These are phyloP conservation scores for Enteromius radiatus DNA, from an alignment of 2,797 vertebrate genomes.

Conservation along the genomic window DNA sequence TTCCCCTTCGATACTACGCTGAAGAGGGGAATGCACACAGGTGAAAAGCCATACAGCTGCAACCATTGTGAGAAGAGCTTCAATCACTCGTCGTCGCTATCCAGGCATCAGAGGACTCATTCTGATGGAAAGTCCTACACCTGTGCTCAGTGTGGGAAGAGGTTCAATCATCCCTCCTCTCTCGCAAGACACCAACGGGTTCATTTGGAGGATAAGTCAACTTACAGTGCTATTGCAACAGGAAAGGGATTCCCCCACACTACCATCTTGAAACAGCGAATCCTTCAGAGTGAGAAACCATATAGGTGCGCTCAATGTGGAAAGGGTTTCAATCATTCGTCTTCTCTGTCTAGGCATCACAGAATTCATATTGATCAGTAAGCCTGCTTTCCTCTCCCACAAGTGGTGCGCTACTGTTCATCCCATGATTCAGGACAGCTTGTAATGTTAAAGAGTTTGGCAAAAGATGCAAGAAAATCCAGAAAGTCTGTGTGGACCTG, in stretches of 20 bases:
- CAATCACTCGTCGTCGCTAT: slow-evolving; percentile 84
- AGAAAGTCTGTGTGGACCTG: slow-evolving; percentile 33
- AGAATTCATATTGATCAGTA: slow-evolving; percentile 80
- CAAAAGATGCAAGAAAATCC: slow-evolving; percentile 50
- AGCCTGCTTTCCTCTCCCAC: slow-evolving; percentile 41
- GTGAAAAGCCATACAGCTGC: slow-evolving; percentile 85
- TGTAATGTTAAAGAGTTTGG: slow-evolving; percentile 49
- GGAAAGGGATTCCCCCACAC: slow-evolving; percentile 79
- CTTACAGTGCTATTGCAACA: slow-evolving; percentile 75
- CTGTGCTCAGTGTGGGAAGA: slow-evolving; percentile 81
- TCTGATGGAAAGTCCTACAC: slow-evolving; percentile 82
- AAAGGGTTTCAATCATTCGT: slow-evolving; percentile 86
- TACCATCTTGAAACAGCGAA: slow-evolving; percentile 78
- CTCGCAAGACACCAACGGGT: slow-evolving; percentile 82
- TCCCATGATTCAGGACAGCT: slow-evolving; percentile 63
- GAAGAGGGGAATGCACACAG: slow-evolving; percentile 75
- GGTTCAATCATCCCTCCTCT: slow-evolving; percentile 82
- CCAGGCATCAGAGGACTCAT: slow-evolving; percentile 85
- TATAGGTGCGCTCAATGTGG: slow-evolving; percentile 84
- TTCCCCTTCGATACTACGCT: slow-evolving; percentile 72
- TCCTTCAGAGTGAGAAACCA: slow-evolving; percentile 78
- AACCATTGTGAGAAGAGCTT: slow-evolving; percentile 84
- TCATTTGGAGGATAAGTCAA: slow-evolving; percentile 78
- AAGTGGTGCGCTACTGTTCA: slow-evolving; percentile 51
- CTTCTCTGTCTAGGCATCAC: slow-evolving; percentile 83